Evolutionary conservation across 2,797 vertebrate genomes (phyloP), one percentile per base, ranked within the genome.

Genomic region (Sebastes vulpes): DNA sequence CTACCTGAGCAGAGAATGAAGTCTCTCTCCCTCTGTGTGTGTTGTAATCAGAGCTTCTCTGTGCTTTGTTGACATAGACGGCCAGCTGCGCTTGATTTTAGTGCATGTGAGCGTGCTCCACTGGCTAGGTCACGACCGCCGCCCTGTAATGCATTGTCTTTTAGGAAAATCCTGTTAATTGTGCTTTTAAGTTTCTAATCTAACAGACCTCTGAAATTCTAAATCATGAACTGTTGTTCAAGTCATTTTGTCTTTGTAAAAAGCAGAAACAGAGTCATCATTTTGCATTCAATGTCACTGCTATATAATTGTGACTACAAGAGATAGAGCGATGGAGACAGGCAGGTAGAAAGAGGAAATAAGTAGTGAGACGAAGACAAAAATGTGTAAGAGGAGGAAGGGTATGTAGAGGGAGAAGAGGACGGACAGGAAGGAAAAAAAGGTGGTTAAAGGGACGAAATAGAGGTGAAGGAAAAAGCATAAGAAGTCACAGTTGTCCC

Each of bases 401-500:
- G 21, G 7, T 10, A n/a, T 9, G 38, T 16, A 14, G 29, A 63
- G 14, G 50, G 10, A 29, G 61, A n/a, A 59, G 58, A 68, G 26
- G 56, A 25, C 7, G 31, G 23, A 26, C 28, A 26, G 26, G 56
- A 25, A 20, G 52, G 23, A 23, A 31, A 26, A 54, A 63, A 71
- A 58, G 4, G 48, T 14, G 38, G 65, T 26, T 48, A 75, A 50
- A 71, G 68, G 48, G 70, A 31, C 3, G 20, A 61, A 78, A 86
- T 31, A 31, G 63, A 81, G 70, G 76, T 73, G 66, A 81, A 50
- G 73, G 14, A 57, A 79, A 83, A 74, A 81, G 77, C 58, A 68
- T 69, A 69, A 81, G 60, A 81, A 75, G 69, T 76, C 85, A 77
- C 85, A 82, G 89, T 89, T 83, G 84, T 90, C 89, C 81, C 75